Evolutionary conservation across 2,888 invertebrate genomes (phyloP), one percentile per base, ranked within the genome.

Genomic region (Atethmia centrago): DNA sequence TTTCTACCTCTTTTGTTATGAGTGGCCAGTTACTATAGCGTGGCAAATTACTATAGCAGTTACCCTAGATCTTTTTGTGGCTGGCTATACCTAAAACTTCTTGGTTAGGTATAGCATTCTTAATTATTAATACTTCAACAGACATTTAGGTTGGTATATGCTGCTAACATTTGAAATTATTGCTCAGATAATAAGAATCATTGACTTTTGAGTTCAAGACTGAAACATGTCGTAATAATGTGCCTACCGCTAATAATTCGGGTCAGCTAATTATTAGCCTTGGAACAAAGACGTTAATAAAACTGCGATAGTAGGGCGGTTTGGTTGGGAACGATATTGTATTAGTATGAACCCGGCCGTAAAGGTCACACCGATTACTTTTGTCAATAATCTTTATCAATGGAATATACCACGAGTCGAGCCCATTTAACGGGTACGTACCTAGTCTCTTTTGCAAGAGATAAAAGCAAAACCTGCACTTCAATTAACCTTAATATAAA

Each of bases 371-470:
- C 9, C n/a, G 21, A 40, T 21, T 56, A 45, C 5, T 19, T 16
- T 1, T 5, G 53, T 56, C 36, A 69, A 51, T 47, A 42, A 31
- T 61, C 61, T 55, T 59, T 77, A 58, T 73, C 53, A 42, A n/a
- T 74, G 74, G 68, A 79, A 79, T 68, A 74, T 78, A 59, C 80
- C 67, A 56, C 45, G 49, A 56, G 36, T 4, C 66, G 49, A 66
- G 36, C 36, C 36, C 10, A 51, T 36, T 14, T 36, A 49, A 28
- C 51, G 31, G 21, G 5, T 16, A 31, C n/a, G n/a, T 31, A 36
- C 19, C 12, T 36, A 16, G 47, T 14, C 19, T 49, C 49, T 71
- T 71, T 58, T n/a, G 62, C 42, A 45, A 45, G 10, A 31, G 10
- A 45, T 16, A 28, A 42, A 62, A 31, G n/a, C n/a, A 7, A 12